Conservation (phyloP, 2,888 invertebrate genomes). For the Drosophila ezoana region DNA sequence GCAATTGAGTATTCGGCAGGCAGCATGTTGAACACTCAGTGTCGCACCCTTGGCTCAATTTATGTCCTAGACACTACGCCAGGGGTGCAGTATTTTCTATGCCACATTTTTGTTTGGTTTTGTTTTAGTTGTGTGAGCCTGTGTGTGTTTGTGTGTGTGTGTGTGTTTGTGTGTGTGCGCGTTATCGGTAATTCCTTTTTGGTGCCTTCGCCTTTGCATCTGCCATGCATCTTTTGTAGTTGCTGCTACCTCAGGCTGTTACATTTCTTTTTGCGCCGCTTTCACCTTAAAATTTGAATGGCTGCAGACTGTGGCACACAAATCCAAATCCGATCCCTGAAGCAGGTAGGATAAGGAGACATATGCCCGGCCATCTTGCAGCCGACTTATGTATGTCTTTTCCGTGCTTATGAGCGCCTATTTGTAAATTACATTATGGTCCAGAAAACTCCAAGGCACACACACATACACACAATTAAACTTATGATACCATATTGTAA, state of each 20-base stretch:
- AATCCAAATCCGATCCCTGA: conserved; percentile 30
- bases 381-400: conserved; percentile 25
- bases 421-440: conserved; percentile 71
- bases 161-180: conserved; percentile 1
- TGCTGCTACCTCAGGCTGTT: conserved; percentile 31
- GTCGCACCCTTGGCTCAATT: conserved; percentile 42
- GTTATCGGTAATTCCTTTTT: conserved; percentile 26
- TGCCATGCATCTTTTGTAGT: conserved; percentile 24
- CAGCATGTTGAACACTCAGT: conserved; percentile 20
- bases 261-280: conserved; percentile 36
- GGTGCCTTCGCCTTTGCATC: conserved; percentile 25
- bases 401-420: conserved; percentile 59
- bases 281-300: conserved; percentile 60
- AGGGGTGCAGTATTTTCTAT: conserved; percentile 45
- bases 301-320: conserved; percentile 39
- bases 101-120: conserved; percentile 13
- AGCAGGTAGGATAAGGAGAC: conserved; percentile 50
- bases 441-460: conserved; percentile 1
- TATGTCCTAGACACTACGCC: conserved; percentile 39
- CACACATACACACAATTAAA: no score
- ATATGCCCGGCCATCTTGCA: conserved; percentile 2
- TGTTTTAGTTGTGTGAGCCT: not conserved
- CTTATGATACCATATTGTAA: conserved; percentile 10
- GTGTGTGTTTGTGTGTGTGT: not conserved
- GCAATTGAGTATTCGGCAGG: conserved; percentile 23